Conservation (phyloP, 2,888 invertebrate genomes). For the Archips crataeganus region DNA sequence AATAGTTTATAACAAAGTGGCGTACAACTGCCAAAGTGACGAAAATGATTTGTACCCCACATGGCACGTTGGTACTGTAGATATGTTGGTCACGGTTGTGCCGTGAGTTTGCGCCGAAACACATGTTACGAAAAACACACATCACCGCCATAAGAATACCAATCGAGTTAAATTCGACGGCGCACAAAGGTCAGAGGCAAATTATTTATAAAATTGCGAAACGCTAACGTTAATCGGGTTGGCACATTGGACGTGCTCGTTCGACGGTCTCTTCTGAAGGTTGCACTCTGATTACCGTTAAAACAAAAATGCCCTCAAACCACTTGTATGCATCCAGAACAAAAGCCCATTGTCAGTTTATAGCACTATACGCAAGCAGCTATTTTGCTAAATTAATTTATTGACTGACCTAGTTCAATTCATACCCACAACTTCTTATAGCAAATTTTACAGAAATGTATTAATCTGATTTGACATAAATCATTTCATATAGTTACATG, state of each 20-base stretch:
- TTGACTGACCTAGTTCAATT: not conserved
- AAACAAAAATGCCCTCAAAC: conserved; percentile 71
- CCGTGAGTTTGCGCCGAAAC: conserved; percentile 60
- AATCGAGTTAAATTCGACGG: conserved; percentile 81
- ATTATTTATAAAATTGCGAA: conserved; percentile 83
- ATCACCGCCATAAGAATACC: conserved; percentile 78
- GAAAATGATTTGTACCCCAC: conserved; percentile 56
- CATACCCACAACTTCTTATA: no score
- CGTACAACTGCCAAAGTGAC: conserved; percentile 30
- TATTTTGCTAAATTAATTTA: not conserved
- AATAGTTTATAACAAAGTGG: conserved; percentile 20
- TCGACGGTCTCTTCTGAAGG: conserved; percentile 82
- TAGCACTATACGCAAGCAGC: not conserved
- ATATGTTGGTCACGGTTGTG: conserved; percentile 70
- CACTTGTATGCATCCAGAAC: not conserved
- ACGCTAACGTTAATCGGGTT: conserved; percentile 79
- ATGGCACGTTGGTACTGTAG: conserved; percentile 53
- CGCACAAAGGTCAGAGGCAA: conserved; percentile 83
- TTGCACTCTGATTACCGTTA: conserved; percentile 71
- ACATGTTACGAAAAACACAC: conserved; percentile 79
- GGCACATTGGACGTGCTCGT: conserved; percentile 82
- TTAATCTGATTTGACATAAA: not conserved
- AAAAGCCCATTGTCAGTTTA: conserved; percentile 11
- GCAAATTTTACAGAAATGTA: no score
- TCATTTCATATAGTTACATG: conserved; percentile 16